phyloP scores from a whole-genome alignment of 2,113 vertebrate species.

The Atlantisia rogersi region DNA sequence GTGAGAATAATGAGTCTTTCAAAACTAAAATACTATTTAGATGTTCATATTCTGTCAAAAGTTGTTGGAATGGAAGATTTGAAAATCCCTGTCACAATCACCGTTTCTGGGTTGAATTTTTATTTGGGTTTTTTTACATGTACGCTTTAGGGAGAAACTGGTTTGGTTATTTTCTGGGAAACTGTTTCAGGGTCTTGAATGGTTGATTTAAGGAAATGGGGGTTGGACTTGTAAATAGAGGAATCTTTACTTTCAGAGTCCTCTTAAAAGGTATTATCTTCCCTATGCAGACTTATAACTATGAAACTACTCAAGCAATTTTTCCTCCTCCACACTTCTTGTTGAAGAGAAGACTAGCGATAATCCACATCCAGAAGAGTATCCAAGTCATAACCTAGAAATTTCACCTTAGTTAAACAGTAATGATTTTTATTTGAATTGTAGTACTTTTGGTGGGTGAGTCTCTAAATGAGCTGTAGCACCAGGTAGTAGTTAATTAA shows the following conservation, averaged over 20 bases:
- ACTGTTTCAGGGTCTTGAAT: not conserved
- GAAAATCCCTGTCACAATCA: not conserved
- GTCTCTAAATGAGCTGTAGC: constrained; percentile 16
- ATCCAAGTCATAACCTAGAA: not conserved
- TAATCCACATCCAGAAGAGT: not conserved
- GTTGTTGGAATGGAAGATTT: not conserved
- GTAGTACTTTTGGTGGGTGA: not conserved
- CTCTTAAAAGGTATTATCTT: not conserved
- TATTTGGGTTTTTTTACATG: not conserved
- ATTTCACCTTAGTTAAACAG: not conserved
- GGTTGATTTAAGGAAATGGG: not conserved
- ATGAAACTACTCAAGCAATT: not conserved
- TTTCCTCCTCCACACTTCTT: not conserved
- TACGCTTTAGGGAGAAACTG: not conserved
- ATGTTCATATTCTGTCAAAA: not conserved
- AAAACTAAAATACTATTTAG: not conserved
- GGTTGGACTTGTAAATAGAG: not conserved
- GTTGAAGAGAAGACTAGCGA: not conserved
- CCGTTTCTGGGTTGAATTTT: not conserved
- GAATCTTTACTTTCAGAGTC: not conserved
- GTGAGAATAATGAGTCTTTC: not conserved
- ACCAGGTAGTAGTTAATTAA: constrained; percentile 59
- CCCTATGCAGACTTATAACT: not conserved
- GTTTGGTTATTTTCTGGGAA: not conserved
- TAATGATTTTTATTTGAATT: constrained; percentile 4